These are phyloP conservation scores for Napeogenes sylphis DNA, from an alignment of 2,888 invertebrate species.

Conservation along the genomic window DNA sequence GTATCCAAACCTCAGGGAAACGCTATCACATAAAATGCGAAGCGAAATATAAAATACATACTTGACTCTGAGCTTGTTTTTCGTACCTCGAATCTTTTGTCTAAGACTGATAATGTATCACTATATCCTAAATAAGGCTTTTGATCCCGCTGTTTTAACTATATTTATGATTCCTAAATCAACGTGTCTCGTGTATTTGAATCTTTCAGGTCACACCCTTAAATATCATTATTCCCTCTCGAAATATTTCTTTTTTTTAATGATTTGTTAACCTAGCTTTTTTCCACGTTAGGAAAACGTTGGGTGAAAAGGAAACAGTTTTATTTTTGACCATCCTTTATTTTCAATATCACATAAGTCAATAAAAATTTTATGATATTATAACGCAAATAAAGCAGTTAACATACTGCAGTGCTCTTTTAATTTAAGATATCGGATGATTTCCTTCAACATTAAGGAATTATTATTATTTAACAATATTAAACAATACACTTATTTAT, in stretches of 20 bases:
- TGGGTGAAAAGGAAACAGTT: conserved; percentile 73
- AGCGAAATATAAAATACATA: conserved; percentile 36
- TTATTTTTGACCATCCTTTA: conserved; percentile 64
- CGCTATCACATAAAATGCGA: conserved; percentile 36
- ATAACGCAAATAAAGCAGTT: conserved; percentile 48
- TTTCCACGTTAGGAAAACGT: conserved; percentile 44
- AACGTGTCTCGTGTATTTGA: too few relatives aligned
- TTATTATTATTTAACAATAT: conserved; percentile 16
- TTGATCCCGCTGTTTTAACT: background rate
- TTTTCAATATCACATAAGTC: conserved; percentile 63
- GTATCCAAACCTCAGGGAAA: conserved; percentile 56
- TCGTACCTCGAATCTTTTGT: conserved; percentile 9
- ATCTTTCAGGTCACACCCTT: too few relatives aligned
- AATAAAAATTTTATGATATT: conserved; percentile 30
- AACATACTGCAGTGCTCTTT: conserved; percentile 44
- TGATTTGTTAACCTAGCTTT: conserved; percentile 10
- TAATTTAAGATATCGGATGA: conserved; percentile 33
- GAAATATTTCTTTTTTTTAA: conserved; percentile 9
- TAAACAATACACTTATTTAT: conserved; percentile 16
- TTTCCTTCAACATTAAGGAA: conserved; percentile 11
- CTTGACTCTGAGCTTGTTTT: conserved; percentile 28
- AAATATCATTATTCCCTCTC: too few relatives aligned
- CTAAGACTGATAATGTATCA: background rate
- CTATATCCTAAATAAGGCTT: background rate
- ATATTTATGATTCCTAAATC: background rate